These are phyloP conservation scores for Rhingia campestris DNA, from an alignment of 2,888 invertebrate species.

Conservation along the genomic window DNA sequence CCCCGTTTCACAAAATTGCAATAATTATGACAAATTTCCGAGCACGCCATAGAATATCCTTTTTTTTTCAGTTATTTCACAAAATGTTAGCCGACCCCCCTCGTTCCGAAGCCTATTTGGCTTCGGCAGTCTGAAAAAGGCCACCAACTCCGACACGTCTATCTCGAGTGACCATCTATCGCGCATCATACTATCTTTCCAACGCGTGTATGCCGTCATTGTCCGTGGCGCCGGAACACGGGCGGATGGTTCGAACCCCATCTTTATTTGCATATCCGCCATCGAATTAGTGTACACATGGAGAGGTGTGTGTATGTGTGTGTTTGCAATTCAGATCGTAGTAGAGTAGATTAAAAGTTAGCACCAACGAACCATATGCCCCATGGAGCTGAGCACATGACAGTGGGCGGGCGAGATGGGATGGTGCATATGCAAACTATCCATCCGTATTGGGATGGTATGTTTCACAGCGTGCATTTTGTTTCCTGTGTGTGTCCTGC, in stretches of 20 bases:
- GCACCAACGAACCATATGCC: conserved; percentile 67
- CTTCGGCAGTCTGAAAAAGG: conserved; percentile 8
- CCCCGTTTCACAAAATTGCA: conserved; percentile 51
- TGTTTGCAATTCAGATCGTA: conserved; percentile 56
- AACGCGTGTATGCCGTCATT: too few relatives aligned
- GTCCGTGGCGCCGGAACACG: too few relatives aligned
- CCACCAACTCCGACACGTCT: conserved; percentile 54
- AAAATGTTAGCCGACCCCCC: not conserved
- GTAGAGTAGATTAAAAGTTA: conserved; percentile 67
- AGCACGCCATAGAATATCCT: not conserved
- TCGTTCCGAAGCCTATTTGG: not conserved
- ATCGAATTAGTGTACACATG: conserved; percentile 64
- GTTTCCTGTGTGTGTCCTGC: conserved; percentile 59
- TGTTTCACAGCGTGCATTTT: conserved; percentile 67
- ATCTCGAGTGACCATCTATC: conserved; percentile 62
- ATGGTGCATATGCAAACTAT: conserved; percentile 42
- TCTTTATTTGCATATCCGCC: conserved; percentile 71
- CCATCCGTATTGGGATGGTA: conserved; percentile 60
- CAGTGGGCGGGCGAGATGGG: not conserved
- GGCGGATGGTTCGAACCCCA: conserved; percentile 6
- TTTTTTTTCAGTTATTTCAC: too few relatives aligned
- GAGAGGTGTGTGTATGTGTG: not conserved
- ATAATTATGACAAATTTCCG: conserved; percentile 70
- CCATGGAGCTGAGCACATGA: conserved; percentile 42
- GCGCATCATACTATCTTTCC: not conserved